These are phyloP conservation scores for Acanthoscelides obtectus DNA, from an alignment of 2,888 invertebrate genomes.

Conservation along the genomic window DNA sequence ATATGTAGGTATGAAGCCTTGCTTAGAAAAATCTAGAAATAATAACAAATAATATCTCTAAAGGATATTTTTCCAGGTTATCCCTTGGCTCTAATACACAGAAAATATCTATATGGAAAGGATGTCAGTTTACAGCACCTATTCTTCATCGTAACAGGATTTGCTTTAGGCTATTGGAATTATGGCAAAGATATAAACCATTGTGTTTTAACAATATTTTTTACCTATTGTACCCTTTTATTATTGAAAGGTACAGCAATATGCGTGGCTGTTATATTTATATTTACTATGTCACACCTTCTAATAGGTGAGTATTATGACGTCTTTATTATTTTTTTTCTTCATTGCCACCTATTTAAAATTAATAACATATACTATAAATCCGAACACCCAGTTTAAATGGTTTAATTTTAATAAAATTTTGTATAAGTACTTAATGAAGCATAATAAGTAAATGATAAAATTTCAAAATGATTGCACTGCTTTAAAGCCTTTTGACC, in stretches of 20 bases:
- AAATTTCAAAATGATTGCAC: no score
- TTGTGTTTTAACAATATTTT: conserved; percentile 65
- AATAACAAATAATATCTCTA: not conserved
- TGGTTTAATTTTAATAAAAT: no score
- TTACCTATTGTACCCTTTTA: conserved; percentile 65
- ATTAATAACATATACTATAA: no score
- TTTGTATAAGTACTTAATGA: no score
- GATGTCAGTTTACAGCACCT: conserved; percentile 60
- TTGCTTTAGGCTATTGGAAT: conserved; percentile 76
- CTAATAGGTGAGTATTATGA: conserved; percentile 51
- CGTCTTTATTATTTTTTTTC: no score
- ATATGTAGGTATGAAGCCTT: no score
- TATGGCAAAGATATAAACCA: conserved; percentile 77
- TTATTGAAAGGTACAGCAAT: conserved; percentile 59
- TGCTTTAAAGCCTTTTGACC: no score
- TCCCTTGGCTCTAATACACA: conserved; percentile 64
- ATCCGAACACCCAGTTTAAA: no score
- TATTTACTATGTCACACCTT: conserved; percentile 78
- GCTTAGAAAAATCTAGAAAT: not conserved
- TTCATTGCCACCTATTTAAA: no score
- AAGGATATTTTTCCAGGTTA: conserved; percentile 61
- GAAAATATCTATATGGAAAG: conserved; percentile 55
- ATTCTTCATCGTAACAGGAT: conserved; percentile 68
- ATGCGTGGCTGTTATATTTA: conserved; percentile 67
- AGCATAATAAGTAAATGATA: no score